A percentile compares a stretch with the other conserved stretches of the same genome.
phyloP scores from a whole-genome alignment of 2,888 invertebrate genomes.

The Scelioninae gen. 1 region DNA sequence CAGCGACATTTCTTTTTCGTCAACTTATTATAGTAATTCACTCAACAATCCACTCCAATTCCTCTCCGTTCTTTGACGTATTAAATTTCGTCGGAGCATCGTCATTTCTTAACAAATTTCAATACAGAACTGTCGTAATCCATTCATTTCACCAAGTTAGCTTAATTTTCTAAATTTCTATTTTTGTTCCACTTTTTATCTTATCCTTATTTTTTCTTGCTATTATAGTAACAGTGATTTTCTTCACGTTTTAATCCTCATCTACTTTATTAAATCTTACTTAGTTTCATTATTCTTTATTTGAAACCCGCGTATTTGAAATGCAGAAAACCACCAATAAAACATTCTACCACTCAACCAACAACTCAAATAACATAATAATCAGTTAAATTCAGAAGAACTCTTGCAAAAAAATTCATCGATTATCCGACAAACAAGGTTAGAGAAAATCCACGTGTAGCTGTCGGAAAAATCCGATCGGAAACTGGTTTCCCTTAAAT shows the following conservation, averaged over 20 bases:
- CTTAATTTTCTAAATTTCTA: slow-evolving; percentile 35
- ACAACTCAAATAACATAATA: slow-evolving; percentile 4
- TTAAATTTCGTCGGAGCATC: slow-evolving; percentile 32
- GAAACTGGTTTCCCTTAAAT: not conserved
- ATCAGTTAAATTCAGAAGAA: slow-evolving; percentile 29
- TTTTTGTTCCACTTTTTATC: slow-evolving; percentile 15
- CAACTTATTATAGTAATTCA: slow-evolving; percentile 61
- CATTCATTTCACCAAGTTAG: slow-evolving; percentile 23
- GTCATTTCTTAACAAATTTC: slow-evolving; percentile 23
- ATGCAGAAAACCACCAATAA: not conserved
- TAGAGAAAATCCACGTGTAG: not conserved
- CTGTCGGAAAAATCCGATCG: not conserved
- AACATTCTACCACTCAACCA: slow-evolving; percentile 10
- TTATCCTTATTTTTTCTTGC: slow-evolving; percentile 11
- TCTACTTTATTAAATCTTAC: slow-evolving; percentile 23
- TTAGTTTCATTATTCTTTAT: slow-evolving; percentile 31
- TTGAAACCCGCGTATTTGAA: slow-evolving; percentile 11
- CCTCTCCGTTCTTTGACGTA: slow-evolving; percentile 37
- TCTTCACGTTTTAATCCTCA: slow-evolving; percentile 31
- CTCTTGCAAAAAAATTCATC: slow-evolving; percentile 21
- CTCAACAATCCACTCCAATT: slow-evolving; percentile 59
- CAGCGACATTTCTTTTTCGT: slow-evolving; percentile 48
- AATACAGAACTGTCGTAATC: slow-evolving; percentile 26
- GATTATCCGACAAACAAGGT: slow-evolving; percentile 22
- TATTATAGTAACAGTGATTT: slow-evolving; percentile 35